A percentile compares a stretch with the other conserved stretches of the same genome.
phyloP scores from a whole-genome alignment of 2,797 vertebrate species.

The Manis javanica region DNA sequence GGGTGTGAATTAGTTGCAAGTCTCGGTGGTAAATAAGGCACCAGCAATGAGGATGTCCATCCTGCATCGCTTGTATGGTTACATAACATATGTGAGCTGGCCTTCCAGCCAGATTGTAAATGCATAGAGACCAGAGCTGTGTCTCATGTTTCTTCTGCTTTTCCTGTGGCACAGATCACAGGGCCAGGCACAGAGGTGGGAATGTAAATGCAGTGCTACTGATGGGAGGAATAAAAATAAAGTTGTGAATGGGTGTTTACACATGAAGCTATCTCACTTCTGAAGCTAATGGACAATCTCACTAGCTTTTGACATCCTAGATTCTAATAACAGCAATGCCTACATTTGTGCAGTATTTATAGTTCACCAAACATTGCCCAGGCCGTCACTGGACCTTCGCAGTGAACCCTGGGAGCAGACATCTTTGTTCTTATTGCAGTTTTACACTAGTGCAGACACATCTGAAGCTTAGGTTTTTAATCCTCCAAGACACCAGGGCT shows the following conservation, averaged over 20 bases:
- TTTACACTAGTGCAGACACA: neutral
- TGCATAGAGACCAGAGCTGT: fast-evolving
- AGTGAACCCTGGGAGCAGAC: neutral
- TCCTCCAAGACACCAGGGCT: neutral
- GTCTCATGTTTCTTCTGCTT: no score
- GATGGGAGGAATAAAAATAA: neutral
- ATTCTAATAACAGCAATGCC: neutral
- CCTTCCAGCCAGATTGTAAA: neutral
- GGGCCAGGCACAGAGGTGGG: no score
- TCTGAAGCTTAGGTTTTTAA: neutral
- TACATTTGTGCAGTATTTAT: neutral
- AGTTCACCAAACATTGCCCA: neutral
- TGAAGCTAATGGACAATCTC: neutral
- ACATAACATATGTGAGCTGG: neutral
- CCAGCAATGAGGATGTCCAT: neutral
- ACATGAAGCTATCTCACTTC: neutral
- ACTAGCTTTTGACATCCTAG: neutral
- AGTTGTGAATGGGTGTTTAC: neutral
- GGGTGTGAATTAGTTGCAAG: neutral
- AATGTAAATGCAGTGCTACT: neutral
- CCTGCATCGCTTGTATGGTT: neutral
- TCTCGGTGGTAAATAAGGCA: neutral
- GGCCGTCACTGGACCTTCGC: neutral
- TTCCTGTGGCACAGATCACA: no score
- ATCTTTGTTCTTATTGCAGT: neutral